phyloP scores from a whole-genome alignment of 1,140 invertebrate species.

The Drosophila triauraria region DNA sequence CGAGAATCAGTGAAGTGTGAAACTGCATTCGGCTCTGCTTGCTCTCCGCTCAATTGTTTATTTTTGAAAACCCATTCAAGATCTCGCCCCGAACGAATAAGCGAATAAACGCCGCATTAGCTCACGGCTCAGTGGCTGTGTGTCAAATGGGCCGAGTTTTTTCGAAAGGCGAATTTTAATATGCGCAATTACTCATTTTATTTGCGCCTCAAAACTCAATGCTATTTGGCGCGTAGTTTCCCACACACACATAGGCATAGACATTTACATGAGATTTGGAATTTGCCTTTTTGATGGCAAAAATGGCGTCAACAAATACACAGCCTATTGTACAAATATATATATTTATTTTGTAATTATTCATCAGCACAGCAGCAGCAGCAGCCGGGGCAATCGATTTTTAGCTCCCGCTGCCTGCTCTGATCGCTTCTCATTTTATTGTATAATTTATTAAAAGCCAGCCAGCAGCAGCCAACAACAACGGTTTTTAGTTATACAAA shows the following conservation, averaged over 20 bases:
- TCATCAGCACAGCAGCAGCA: conserved; percentile 59
- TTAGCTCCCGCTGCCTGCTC: conserved; percentile 43
- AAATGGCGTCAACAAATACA: conserved; percentile 64
- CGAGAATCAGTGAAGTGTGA: conserved; percentile 14
- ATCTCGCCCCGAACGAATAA: conserved; percentile 12
- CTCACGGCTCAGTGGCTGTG: conserved; percentile 42
- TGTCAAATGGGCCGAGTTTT: conserved; percentile 42
- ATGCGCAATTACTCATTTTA: conserved; percentile 80
- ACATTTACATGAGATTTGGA: conserved; percentile 48
- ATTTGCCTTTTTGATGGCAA: conserved; percentile 68
- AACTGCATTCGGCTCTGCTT: conserved; percentile 26
- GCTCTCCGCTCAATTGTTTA: conserved; percentile 5
- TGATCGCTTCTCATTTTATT: conserved; percentile 75
- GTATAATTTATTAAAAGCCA: conserved; percentile 80
- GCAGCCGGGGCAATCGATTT: conserved; percentile 59
- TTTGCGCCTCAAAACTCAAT: conserved; percentile 69
- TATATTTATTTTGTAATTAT: conserved; percentile 76
- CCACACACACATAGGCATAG: conserved; percentile 42
- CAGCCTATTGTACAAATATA: conserved; percentile 51
- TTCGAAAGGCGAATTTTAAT: conserved; percentile 63
- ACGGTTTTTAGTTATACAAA: conserved; percentile 74
- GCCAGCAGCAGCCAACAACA: conserved; percentile 34
- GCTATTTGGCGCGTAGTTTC: conserved; percentile 71
- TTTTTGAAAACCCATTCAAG: conserved; percentile 23
- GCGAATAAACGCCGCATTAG: conserved; percentile 36